These are phyloP conservation scores for Ianthella basta DNA, from an alignment of 37 sponge, comb jelly and placozoan genomes.

Conservation along the genomic window DNA sequence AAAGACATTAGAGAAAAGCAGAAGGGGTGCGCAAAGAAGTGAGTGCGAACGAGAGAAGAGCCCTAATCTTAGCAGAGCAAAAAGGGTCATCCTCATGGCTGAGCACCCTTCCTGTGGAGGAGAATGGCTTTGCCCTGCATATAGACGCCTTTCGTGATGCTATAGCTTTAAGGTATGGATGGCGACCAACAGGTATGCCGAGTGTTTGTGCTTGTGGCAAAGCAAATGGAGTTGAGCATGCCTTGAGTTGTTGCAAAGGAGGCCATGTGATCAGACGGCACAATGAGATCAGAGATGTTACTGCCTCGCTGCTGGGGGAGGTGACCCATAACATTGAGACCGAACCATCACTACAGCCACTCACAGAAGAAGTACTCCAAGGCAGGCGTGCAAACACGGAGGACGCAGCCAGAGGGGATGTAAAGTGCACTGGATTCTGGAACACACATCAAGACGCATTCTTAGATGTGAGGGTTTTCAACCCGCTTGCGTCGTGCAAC, in stretches of 20 bases:
- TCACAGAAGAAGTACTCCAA: neutral
- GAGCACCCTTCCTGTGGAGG: neutral
- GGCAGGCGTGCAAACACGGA: neutral
- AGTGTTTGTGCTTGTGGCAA: neutral
- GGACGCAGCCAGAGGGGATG: neutral
- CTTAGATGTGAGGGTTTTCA: neutral
- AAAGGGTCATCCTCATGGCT: slow-evolving; percentile 6
- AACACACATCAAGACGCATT: neutral
- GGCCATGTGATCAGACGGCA: neutral
- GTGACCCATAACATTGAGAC: neutral
- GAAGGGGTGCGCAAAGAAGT: neutral
- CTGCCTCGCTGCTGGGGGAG: neutral
- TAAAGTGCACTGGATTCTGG: neutral
- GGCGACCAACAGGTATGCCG: neutral
- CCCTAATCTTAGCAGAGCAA: neutral
- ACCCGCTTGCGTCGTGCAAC: neutral
- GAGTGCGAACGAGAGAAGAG: neutral
- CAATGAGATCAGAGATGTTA: neutral
- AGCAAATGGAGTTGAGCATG: neutral
- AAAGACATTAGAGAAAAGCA: neutral
- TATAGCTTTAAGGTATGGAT: neutral
- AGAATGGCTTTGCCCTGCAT: neutral
- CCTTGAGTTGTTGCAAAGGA: neutral
- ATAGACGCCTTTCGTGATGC: neutral
- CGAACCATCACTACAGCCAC: neutral